Base-by-base conservation (phyloP, 53 echinoderm and acorn worm species). In the Holothuria leucospilota region DNA sequence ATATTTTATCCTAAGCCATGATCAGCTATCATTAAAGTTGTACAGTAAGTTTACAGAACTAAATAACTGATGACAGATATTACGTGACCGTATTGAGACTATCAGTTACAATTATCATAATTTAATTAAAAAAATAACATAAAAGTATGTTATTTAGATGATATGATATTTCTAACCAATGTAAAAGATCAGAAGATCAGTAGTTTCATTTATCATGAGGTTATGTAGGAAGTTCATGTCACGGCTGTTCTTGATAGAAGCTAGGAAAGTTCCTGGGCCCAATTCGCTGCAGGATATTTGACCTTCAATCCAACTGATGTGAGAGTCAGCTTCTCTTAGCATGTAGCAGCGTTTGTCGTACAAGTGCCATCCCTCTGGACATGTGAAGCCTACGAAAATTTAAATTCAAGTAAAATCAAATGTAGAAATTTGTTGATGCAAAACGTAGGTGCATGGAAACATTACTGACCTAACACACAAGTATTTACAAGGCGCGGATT, bases 201-300 rank as follows among this genome's bases (percentile, higher is more conserved):
- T 6, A 10, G 53, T n/a, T 21, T 58, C 46, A 42, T 8, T 56
- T 8, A 78, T 29, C n/a, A 56, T 53, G 26, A 78, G 53, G 20
- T 28, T 42, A 29, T 78, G 78, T 13, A 78, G 42, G 21, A 78
- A 78, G n/a, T 78, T 51, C 24, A 56, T 56, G 20, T 78, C 78
- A 52, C 78, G 52, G 3, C 51, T 26, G 26, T 78, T 78, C n/a
- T 56, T 52, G 59, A 78, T 78, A 5, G 78, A 78, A 8, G 58
- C 78, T 28, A 27, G 20, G 42, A 42, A 42, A 42, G 42, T 6
- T 42, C 9, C 5, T 42, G 42, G n/a, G n/a, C n/a, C n/a, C n/a
- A n/a, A 42, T 9, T 27, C 0, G 13, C 4, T 4, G 78, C 78
- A 78, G n/a, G 20, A 16, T 46, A 29, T 27, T 16, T 23, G 53